A percentile compares a stretch with the other conserved stretches of the same genome.
Conservation (phyloP, 2,888 invertebrate genomes). For the Antheraea yamamai region DNA sequence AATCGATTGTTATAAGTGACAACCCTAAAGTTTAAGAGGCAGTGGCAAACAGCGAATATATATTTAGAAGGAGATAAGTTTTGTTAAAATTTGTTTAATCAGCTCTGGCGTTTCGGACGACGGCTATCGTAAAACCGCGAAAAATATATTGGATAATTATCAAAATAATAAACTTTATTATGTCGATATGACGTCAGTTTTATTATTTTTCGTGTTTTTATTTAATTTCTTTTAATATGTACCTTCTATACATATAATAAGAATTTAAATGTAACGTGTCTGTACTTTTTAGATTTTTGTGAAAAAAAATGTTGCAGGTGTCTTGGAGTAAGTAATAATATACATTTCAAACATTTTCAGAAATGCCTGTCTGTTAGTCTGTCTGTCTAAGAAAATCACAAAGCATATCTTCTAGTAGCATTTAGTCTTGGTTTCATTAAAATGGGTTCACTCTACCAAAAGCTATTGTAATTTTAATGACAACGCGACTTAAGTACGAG, state of each 20-base stretch:
- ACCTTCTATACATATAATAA: neutral
- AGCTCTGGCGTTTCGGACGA: constrained; percentile 41
- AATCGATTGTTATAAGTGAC: neutral
- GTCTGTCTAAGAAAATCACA: no score
- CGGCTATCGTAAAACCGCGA: constrained; percentile 47
- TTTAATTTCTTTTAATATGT: constrained; percentile 1
- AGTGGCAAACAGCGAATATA: constrained; percentile 61
- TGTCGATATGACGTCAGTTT: constrained; percentile 59
- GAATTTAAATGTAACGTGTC: no score
- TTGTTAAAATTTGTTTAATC: constrained; percentile 68
- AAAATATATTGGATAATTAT: constrained; percentile 57
- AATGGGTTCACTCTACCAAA: no score
- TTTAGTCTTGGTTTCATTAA: no score
- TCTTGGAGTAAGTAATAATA: no score
- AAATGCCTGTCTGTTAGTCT: no score
- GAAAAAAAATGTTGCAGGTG: no score
- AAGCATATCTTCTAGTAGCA: no score
- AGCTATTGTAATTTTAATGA: no score
- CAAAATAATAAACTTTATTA: constrained; percentile 57
- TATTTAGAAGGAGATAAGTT: constrained; percentile 70
- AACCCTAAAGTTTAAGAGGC: constrained; percentile 30
- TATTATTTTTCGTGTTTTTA: neutral
- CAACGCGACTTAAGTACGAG: no score
- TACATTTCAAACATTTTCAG: no score
- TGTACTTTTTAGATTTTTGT: no score